A percentile compares a stretch with the other conserved stretches of the same genome.
Conservation (phyloP, 2,113 vertebrate genomes). For the Epinephelus fuscoguttatus region DNA sequence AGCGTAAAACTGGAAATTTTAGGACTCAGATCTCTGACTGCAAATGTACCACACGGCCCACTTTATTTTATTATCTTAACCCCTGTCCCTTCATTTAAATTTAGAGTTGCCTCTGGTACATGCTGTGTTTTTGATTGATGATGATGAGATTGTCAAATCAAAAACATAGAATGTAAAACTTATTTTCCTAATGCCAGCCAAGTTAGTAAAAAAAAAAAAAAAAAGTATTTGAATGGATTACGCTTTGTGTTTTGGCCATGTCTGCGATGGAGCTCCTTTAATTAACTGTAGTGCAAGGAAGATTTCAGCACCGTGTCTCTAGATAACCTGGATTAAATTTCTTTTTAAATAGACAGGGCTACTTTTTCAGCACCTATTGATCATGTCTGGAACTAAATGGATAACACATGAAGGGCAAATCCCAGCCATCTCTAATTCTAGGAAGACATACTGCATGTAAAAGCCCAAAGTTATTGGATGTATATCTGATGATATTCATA, state of each 20-base stretch:
- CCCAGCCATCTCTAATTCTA: neutral
- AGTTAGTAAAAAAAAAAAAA: neutral
- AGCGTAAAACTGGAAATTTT: neutral
- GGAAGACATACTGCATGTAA: neutral
- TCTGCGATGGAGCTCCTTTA: neutral
- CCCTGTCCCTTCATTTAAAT: neutral
- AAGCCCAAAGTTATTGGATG: neutral
- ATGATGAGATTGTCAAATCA: neutral
- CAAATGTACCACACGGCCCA: neutral
- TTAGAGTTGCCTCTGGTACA: neutral
- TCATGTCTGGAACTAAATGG: neutral
- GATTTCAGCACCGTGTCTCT: slow-evolving; percentile 4
- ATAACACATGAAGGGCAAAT: slow-evolving; percentile 6
- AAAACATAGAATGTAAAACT: neutral
- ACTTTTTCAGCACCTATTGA: neutral
- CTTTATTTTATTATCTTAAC: neutral
- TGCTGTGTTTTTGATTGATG: slow-evolving; percentile 3
- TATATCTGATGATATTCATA: neutral
- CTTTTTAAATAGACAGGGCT: neutral
- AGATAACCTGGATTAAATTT: slow-evolving; percentile 12
- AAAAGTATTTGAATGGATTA: neutral
- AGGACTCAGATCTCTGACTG: slow-evolving; percentile 3
- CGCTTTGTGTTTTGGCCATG: slow-evolving; percentile 3
- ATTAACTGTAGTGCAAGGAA: slow-evolving; percentile 9
- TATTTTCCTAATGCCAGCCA: neutral